phyloP scores from a whole-genome alignment of 2,888 invertebrate species.

The Chironomus riparius region DNA sequence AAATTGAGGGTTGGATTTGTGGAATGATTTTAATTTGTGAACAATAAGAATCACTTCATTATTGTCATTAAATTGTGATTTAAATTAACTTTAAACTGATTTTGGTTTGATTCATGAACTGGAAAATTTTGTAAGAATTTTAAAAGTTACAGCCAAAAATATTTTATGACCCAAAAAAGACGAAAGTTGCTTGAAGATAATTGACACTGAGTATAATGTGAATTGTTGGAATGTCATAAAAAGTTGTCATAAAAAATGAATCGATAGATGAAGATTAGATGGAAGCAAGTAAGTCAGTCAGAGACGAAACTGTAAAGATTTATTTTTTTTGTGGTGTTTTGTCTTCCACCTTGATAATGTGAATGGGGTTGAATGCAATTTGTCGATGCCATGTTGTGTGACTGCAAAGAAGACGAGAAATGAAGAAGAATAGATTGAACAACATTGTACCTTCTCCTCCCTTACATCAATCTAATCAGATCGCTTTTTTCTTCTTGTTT shows the following conservation, averaged over 20 bases:
- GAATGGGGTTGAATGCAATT: constrained; percentile 26
- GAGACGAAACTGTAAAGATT: no score
- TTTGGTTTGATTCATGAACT: no score
- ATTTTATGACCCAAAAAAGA: no score
- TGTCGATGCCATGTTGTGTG: constrained; percentile 19
- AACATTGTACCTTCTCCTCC: constrained; percentile 9
- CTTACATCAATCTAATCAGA: constrained; percentile 22
- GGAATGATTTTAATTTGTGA: not conserved
- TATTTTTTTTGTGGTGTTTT: not conserved
- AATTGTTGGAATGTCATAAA: not conserved
- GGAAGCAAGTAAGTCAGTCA: no score
- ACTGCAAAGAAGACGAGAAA: not conserved
- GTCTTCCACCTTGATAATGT: constrained; percentile 17
- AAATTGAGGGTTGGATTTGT: not conserved
- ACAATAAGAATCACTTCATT: not conserved
- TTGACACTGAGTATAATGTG: no score
- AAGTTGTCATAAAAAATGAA: not conserved
- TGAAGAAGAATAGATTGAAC: not conserved
- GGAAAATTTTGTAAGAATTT: no score
- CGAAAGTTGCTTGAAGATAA: no score
- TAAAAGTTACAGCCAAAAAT: no score
- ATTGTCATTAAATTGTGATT: no score
- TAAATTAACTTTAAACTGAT: no score
- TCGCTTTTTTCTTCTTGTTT: not conserved
- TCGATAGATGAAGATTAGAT: not conserved